Evolutionary conservation across 2,888 invertebrate genomes (phyloP).

Genomic region (Ischnura elegans): DNA sequence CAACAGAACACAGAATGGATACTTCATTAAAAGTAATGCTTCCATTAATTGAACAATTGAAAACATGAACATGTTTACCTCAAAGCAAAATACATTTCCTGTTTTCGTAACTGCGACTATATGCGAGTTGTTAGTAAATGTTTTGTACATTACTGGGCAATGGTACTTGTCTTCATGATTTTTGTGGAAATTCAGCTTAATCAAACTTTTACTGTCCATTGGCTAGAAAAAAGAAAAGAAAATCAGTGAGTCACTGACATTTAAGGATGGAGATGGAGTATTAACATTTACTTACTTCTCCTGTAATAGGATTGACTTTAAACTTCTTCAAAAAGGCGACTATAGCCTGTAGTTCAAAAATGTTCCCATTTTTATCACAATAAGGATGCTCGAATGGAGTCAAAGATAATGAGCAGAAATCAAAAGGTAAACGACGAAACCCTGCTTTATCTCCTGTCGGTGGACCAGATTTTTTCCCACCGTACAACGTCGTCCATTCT

Average conservation of each 20-base stretch:
- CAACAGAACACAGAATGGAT: not conserved
- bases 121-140: slow-evolving; percentile 95
- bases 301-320: slow-evolving; percentile 96
- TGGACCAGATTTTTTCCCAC: slow-evolving; percentile 89
- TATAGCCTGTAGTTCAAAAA: slow-evolving; percentile 94
- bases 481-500: slow-evolving; percentile 94
- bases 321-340: slow-evolving; percentile 93
- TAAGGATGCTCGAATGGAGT: slow-evolving; percentile 96
- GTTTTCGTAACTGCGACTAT: slow-evolving; percentile 94
- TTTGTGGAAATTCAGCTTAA: slow-evolving; percentile 93
- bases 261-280: too few species aligned
- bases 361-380: slow-evolving; percentile 93
- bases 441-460: slow-evolving; percentile 87
- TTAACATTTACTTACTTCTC: slow-evolving; percentile 81
- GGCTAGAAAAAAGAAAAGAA: slow-evolving; percentile 80
- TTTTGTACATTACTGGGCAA: slow-evolving; percentile 96
- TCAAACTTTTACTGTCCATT: slow-evolving; percentile 88
- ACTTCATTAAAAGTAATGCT: not conserved
- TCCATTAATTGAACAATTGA: not conserved
- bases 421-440: slow-evolving; percentile 94
- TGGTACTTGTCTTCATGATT: slow-evolving; percentile 91
- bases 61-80: slow-evolving; percentile 78
- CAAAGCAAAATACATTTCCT: slow-evolving; percentile 97
- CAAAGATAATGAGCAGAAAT: slow-evolving; percentile 94
- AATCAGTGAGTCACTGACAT: not conserved